A percentile compares a stretch with the other conserved stretches of the same genome.
Conservation (phyloP, 2,797 vertebrate species). For the Rhincodon typus region DNA sequence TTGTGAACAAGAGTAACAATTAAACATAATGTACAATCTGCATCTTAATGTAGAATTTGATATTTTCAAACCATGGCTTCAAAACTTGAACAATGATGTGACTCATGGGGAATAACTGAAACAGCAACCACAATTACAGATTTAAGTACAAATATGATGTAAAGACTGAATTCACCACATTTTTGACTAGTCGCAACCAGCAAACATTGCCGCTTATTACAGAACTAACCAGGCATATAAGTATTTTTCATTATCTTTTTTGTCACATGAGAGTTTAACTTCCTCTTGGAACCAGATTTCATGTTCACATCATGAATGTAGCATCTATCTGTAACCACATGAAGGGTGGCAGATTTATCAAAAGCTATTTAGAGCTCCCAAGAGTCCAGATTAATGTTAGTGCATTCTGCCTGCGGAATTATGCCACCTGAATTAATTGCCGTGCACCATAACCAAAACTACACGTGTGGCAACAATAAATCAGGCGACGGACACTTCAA, state of each 20-base stretch:
- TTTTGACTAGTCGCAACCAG: background rate
- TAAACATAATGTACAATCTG: background rate
- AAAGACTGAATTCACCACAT: background rate
- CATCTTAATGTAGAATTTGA: background rate
- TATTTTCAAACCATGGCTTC: background rate
- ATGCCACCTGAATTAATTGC: background rate
- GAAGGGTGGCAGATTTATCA: constrained; percentile 7
- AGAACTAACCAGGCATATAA: background rate
- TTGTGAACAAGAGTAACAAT: background rate
- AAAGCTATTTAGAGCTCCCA: background rate
- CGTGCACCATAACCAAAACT: background rate
- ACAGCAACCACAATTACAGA: background rate
- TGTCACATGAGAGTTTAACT: background rate
- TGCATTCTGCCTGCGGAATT: background rate
- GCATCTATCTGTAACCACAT: background rate
- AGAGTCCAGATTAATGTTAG: constrained; percentile 7
- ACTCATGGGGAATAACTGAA: background rate
- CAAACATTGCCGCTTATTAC: background rate
- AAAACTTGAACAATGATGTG: background rate
- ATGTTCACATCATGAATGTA: background rate
- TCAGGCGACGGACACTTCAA: background rate
- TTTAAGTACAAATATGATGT: background rate
- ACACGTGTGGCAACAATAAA: background rate
- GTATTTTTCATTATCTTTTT: background rate
- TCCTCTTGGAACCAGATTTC: background rate